Conservation (phyloP, 2,888 invertebrate species). For the Gordius sp. region DNA sequence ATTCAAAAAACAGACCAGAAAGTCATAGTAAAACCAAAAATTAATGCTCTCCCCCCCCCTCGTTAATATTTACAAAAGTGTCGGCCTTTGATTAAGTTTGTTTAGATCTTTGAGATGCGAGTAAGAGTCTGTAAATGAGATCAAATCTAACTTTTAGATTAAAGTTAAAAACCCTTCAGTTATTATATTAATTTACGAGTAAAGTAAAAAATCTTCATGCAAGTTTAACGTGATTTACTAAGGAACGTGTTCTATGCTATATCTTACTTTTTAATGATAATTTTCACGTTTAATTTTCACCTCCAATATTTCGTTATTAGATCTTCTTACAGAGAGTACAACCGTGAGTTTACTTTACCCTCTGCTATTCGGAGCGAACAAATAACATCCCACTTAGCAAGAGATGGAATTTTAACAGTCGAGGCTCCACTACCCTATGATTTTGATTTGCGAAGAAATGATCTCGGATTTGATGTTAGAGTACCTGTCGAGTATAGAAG, state of each 20-base stretch:
- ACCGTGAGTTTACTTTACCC: constrained; percentile 76
- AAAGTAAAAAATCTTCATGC: neutral
- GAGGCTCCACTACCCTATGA: constrained; percentile 60
- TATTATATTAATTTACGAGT: neutral
- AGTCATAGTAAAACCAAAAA: too few species aligned
- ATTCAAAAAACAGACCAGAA: too few species aligned
- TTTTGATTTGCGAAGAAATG: neutral
- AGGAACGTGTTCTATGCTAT: too few species aligned
- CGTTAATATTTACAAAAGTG: too few species aligned
- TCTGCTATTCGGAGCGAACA: constrained; percentile 83
- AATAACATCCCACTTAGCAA: constrained; percentile 75
- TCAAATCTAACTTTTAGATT: too few species aligned
- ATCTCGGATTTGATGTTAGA: neutral
- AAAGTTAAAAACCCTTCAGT: neutral
- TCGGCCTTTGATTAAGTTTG: too few species aligned
- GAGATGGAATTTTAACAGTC: constrained; percentile 80
- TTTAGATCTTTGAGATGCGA: too few species aligned
- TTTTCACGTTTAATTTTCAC: neutral
- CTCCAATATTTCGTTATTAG: constrained; percentile 40
- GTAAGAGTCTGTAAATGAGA: too few species aligned
- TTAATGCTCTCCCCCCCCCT: too few species aligned
- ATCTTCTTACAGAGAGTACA: constrained; percentile 81
- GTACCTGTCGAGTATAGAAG: neutral
- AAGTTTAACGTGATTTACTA: neutral
- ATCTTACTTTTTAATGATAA: too few species aligned